These are phyloP conservation scores for Temnothorax unifasciatus DNA, from an alignment of 2,888 invertebrate genomes.

Conservation along the genomic window DNA sequence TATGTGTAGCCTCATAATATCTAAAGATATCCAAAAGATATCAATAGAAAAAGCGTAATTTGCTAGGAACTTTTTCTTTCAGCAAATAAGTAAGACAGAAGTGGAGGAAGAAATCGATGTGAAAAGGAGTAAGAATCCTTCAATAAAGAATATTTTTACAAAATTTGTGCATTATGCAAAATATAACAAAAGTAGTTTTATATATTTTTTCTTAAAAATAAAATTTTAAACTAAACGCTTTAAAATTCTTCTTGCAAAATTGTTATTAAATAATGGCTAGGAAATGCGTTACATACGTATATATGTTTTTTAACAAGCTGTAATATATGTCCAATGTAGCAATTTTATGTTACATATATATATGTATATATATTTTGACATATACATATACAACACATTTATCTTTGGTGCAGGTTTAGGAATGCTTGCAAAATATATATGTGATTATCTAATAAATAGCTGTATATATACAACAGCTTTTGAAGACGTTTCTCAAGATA, in stretches of 20 bases:
- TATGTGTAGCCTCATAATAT: constrained; percentile 36
- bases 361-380: neutral
- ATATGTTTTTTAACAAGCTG: constrained; percentile 32
- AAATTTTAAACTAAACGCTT: constrained; percentile 1
- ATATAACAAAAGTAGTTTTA: constrained; percentile 14
- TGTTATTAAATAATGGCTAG: constrained; percentile 8
- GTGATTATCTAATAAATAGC: constrained; percentile 29
- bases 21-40: constrained; percentile 37
- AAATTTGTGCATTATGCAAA: constrained; percentile 29
- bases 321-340: constrained; percentile 22
- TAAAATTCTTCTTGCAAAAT: constrained; percentile 35
- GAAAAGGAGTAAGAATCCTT: constrained; percentile 72
- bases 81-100: constrained; percentile 69
- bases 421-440: constrained; percentile 36
- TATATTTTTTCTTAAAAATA: constrained; percentile 13
- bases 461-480: neutral
- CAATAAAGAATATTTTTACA: constrained; percentile 60
- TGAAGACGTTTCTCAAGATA: neutral
- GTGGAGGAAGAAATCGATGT: constrained; percentile 68
- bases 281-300: constrained; percentile 19
- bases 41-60: constrained; percentile 63
- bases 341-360: constrained; percentile 1
- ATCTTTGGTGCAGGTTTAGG: constrained; percentile 34
- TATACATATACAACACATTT: neutral
- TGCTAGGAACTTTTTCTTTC: constrained; percentile 73